Percentiles rank a stretch among this genome's conserved stretches.
Conservation (phyloP, 1,140 invertebrate genomes). For the Apis cerana region DNA sequence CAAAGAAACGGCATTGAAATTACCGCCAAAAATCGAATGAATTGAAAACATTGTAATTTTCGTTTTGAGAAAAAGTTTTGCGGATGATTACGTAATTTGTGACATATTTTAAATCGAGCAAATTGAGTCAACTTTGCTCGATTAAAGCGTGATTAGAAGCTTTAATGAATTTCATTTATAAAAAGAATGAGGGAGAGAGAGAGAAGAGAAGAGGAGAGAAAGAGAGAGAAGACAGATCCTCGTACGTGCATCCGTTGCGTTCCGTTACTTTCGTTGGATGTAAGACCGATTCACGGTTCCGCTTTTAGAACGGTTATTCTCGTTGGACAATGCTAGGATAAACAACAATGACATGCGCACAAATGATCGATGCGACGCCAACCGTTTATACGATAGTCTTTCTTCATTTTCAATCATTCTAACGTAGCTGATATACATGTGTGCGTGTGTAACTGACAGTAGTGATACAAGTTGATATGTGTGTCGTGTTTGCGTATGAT, state of each 20-base stretch:
- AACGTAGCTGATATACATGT: neutral
- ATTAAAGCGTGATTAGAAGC: neutral
- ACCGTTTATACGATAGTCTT: neutral
- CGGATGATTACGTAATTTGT: neutral
- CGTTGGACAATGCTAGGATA: neutral
- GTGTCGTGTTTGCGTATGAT: neutral
- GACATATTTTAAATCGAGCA: too few relatives aligned
- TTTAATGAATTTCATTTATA: neutral
- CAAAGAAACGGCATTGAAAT: neutral
- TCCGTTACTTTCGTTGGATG: neutral
- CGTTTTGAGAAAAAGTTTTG: neutral
- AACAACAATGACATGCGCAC: neutral
- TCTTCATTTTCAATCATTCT: neutral
- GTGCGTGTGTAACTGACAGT: neutral
- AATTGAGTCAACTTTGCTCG: neutral
- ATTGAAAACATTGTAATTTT: neutral
- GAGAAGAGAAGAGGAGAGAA: too few relatives aligned
- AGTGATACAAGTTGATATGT: too few relatives aligned
- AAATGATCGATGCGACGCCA: conserved; percentile 28
- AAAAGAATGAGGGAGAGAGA: neutral
- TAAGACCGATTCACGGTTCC: conserved; percentile 5
- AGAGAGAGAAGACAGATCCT: neutral
- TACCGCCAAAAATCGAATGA: too few relatives aligned
- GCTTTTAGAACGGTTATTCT: conserved; percentile 16
- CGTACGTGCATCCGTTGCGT: neutral